These are phyloP conservation scores for Heliconius eleuchia DNA, from an alignment of 1,140 invertebrate genomes.

Conservation along the genomic window DNA sequence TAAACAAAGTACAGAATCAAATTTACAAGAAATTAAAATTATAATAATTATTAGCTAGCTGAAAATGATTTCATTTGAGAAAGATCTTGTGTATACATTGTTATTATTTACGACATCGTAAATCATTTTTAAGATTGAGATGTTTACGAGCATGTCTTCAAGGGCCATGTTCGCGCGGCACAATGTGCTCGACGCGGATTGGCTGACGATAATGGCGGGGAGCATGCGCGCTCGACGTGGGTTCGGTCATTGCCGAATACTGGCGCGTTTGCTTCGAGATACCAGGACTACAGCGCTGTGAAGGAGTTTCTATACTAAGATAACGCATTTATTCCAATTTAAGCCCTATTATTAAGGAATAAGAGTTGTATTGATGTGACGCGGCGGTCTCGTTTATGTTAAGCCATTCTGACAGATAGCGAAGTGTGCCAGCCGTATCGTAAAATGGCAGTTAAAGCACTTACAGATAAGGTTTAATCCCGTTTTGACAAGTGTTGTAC, in stretches of 20 bases:
- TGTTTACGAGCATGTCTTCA: conserved; percentile 15
- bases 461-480: conserved; percentile 35
- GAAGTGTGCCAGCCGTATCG: conserved; percentile 36
- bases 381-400: conserved; percentile 50
- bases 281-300: conserved; percentile 73
- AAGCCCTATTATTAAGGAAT: conserved; percentile 29
- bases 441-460: conserved; percentile 48
- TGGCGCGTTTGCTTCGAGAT: conserved; percentile 77
- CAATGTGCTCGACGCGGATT: conserved; percentile 67
- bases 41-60: background rate
- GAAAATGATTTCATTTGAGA: conserved; percentile 5
- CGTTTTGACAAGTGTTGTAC: conserved; percentile 38
- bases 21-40: conserved; percentile 21
- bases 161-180: conserved; percentile 51
- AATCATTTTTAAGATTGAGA: conserved; percentile 17
- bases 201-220: conserved; percentile 67
- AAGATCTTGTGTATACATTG: background rate
- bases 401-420: conserved; percentile 65
- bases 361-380: conserved; percentile 38
- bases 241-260: conserved; percentile 72
- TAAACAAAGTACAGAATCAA: conserved; percentile 6
- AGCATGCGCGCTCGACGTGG: conserved; percentile 71
- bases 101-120: conserved; percentile 14
- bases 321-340: conserved; percentile 34
- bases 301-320: conserved; percentile 65